Percentiles rank a stretch among this genome's conserved stretches.
phyloP scores from a whole-genome alignment of 1,140 invertebrate genomes.

The Whitmania pigra region DNA sequence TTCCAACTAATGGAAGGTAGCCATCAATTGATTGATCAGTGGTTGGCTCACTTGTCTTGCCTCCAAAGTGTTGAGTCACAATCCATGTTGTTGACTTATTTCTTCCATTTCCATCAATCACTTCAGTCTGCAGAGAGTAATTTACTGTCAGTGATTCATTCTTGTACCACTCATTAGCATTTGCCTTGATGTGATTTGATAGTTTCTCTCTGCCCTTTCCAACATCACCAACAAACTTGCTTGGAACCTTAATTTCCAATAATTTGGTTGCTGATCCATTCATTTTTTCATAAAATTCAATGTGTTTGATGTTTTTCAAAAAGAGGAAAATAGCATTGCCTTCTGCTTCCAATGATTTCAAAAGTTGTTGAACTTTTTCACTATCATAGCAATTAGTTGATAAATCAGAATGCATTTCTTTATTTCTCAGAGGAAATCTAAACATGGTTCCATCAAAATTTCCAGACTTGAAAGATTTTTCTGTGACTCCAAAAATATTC shows the following conservation, averaged over 20 bases:
- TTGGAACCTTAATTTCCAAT: constrained; percentile 1
- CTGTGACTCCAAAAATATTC: constrained; percentile 8
- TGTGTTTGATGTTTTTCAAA: constrained; percentile 10
- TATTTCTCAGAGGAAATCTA: constrained; percentile 18
- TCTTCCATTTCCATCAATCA: not conserved
- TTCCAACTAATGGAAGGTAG: constrained; percentile 15
- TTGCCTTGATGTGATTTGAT: not conserved
- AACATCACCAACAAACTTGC: not conserved
- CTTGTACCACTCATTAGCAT: not conserved
- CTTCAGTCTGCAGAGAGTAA: constrained; percentile 1
- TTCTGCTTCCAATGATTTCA: constrained; percentile 13
- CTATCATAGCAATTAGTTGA: not conserved
- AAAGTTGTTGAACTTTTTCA: constrained; percentile 3
- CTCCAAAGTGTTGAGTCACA: constrained; percentile 16
- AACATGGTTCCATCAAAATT: constrained; percentile 15
- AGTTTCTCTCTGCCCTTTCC: not conserved
- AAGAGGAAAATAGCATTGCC: constrained; percentile 4
- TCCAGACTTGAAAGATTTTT: not conserved
- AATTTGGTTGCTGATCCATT: not conserved
- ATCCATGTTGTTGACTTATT: constrained; percentile 4
- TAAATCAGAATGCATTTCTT: constrained; percentile 15
- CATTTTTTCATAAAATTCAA: constrained; percentile 11
- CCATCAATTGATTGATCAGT: not conserved
- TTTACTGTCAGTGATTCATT: not conserved
- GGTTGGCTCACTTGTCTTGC: not conserved